Evolutionary conservation across 1,140 invertebrate genomes (phyloP), one percentile per base, ranked within the genome.

Genomic region (Calephelis virginiensis): DNA sequence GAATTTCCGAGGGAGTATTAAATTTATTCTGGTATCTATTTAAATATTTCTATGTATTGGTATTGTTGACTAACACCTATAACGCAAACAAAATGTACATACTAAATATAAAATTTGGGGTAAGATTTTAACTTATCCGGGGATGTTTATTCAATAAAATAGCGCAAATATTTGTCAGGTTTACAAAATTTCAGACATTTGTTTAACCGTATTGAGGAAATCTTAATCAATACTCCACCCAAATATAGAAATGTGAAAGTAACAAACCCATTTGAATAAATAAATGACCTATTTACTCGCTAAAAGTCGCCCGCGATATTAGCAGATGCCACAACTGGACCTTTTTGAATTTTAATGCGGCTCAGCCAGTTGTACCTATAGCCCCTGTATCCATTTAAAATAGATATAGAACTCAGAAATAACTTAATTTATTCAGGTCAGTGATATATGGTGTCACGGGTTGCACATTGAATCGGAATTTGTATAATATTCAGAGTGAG

Each of bases 261-360:
- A 50, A 13, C 47, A 11, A 50, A 48, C 63, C 47, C 38, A 64
- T 64, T 64, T 37, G 63, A 50, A 49, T 64, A 28, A 63, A 63
- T 63, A 47, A 47, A 63, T 49, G 46, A 59, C 56, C 56, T 59
- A 59, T 40, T 59, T 59, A 59, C 12, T 59, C 56, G 14, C 50
- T 53, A 28, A 37, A 56, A 56, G 28, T 28, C 56, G 56, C 12
- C 38, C 53, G 11, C 53, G 53, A 38, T 59, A 59, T 59, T 59
- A 28, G 28, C 17, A 59, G 53, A 37, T 28, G 28, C 40, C 40
- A 9, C 40, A 43, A 8, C 40, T 59, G 53, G 28, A 59, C 28
- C 53, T 59, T 59, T 59, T 37, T 59, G 53, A 59, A 59, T 59
- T 59, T 59, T 59, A 38, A 59, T 59, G 53, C 6, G 53, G 53